Evolutionary conservation across 2,797 vertebrate species (phyloP), one percentile per base, ranked within the genome.

Genomic region (Amphiprion clarkii): DNA sequence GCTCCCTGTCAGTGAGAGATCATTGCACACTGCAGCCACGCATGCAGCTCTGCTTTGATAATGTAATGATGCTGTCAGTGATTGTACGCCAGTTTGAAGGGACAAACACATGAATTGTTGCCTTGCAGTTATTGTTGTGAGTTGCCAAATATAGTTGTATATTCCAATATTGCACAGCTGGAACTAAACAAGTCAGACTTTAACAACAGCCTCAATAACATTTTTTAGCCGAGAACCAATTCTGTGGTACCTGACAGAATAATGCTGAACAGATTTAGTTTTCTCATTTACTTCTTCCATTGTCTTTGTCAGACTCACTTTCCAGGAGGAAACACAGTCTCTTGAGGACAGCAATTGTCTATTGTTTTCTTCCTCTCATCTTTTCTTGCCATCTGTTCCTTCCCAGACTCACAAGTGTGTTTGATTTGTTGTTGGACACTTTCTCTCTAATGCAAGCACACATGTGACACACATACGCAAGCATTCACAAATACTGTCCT

Each of bases 1-100:
- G 77, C 83, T 87, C 70, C 29, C 33, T 59, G 79, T 90, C 79
- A 85, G 67, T 60, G 73, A 75, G 72, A 70, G 55, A 78, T 89
- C 74, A 74, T 85, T 79, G 73, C 48, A 68, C 25, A 7, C 46
- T 76, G 68, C 68, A 59, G 75, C 80, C 74, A 53, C 58, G 63
- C 58, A 48, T 29, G 40, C 52, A 58, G 44, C 54, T 71, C 71
- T 86, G 27, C 64, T 14, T 17, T 33, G 67, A 58, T 68, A 82
- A 59, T 59, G 66, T 39, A 80, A 67, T 46, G 70, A n/a, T 25
- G n/a, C 14, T 54, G 21, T 60, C 49, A 29, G 16, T 54, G 25
- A 67, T 33, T 39, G 2, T 33, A 61, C 4, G 17, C 27, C 44
- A 49, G 5, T 36, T 12, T 52, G 49, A 46, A 63, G 17, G 33